Percentiles rank a stretch among this genome's conserved stretches.
Evolutionary conservation across 1,140 invertebrate species (phyloP).

Genomic region (Leptopilina boulardi): DNA sequence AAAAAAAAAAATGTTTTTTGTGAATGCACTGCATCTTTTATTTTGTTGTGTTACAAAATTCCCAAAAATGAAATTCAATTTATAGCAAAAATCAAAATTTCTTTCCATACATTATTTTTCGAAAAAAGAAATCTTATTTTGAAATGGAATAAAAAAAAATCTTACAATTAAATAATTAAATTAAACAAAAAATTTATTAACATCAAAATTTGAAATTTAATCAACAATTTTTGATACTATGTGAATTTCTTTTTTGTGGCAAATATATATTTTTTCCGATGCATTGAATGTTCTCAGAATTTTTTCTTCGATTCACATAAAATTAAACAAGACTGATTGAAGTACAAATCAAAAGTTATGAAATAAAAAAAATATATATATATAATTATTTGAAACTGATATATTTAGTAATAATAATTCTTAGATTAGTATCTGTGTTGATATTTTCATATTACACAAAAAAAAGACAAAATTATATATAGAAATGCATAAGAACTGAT

Average conservation of each 20-base stretch:
- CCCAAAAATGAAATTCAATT: background rate
- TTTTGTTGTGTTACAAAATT: background rate
- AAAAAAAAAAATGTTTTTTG: background rate
- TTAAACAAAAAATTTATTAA: background rate
- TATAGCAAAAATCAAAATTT: too few relatives aligned
- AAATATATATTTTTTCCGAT: background rate
- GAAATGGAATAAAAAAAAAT: background rate
- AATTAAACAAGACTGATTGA: background rate
- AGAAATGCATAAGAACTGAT: constrained; percentile 6
- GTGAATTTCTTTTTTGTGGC: background rate
- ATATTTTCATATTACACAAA: background rate
- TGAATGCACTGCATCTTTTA: background rate
- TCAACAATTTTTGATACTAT: background rate
- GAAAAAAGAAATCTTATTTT: background rate
- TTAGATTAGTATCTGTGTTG: constrained; percentile 7
- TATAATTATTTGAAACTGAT: background rate
- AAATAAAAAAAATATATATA: constrained; percentile 8
- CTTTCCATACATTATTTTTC: background rate
- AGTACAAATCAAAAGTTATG: background rate
- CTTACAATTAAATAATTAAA: too few relatives aligned
- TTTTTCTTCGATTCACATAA: background rate
- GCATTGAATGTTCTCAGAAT: background rate
- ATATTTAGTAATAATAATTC: background rate
- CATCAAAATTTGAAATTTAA: background rate
- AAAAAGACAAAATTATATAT: background rate